Evolutionary conservation across 1,140 invertebrate species (phyloP).

Genomic region (Odontomachus brunneus): DNA sequence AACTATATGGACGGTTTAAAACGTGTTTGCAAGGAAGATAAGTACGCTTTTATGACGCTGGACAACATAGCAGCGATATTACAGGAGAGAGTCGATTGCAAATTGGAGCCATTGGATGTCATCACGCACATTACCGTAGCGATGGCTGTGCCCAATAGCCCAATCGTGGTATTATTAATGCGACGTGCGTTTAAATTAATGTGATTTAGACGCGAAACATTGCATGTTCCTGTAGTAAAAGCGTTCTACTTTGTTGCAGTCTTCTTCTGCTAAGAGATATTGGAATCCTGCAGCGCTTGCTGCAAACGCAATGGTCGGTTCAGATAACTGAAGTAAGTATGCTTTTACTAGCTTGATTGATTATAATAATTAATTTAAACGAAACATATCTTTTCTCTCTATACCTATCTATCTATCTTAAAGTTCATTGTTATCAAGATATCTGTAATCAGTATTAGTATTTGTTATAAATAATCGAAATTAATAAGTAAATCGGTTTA

Average conservation of each 20-base stretch:
- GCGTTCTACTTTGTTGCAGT: constrained; percentile 64
- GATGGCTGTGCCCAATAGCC: constrained; percentile 79
- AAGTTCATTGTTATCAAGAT: too few species aligned
- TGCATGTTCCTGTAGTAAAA: background rate
- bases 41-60: constrained; percentile 82
- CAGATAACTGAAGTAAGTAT: background rate
- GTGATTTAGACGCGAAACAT: background rate
- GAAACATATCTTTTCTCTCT: too few species aligned
- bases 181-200: constrained; percentile 72
- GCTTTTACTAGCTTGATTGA: too few species aligned
- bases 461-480: too few species aligned
- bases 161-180: constrained; percentile 81
- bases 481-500: too few species aligned
- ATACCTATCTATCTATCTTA: too few species aligned
- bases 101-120: constrained; percentile 79
- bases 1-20: constrained; percentile 81
- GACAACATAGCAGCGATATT: constrained; percentile 80
- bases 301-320: constrained; percentile 78
- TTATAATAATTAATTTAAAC: too few species aligned
- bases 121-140: constrained; percentile 82
- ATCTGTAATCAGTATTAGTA: too few species aligned
- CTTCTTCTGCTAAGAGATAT: constrained; percentile 81
- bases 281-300: constrained; percentile 81
- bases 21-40: constrained; percentile 77
- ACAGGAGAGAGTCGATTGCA: constrained; percentile 77